A percentile compares a stretch with the other conserved stretches of the same genome.
Conservation (phyloP, 92 coral and sea anemone genomes). For the Diadumene lineata region DNA sequence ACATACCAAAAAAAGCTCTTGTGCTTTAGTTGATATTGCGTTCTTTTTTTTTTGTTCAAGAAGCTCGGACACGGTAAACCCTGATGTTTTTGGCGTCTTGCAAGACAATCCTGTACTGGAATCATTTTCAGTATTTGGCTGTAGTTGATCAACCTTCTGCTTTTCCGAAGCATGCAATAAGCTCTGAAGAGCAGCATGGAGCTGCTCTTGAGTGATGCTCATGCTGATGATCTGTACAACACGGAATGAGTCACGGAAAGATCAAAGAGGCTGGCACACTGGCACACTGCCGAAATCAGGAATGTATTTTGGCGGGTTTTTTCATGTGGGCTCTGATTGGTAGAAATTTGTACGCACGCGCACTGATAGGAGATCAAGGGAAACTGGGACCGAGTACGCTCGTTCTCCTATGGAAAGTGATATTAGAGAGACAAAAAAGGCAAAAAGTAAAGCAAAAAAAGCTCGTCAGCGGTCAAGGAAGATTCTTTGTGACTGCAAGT, state of each 20-base stretch:
- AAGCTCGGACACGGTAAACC: neutral
- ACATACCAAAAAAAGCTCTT: slow-evolving; percentile 5
- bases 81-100: neutral
- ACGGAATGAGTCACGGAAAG: neutral
- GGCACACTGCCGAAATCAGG: neutral
- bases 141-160: no score
- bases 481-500: slow-evolving; percentile 10
- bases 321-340: slow-evolving; percentile 7
- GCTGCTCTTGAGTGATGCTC: neutral
- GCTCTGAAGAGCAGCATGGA: neutral
- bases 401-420: neutral
- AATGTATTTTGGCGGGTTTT: slow-evolving; percentile 25
- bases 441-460: slow-evolving; percentile 2
- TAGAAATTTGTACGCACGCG: slow-evolving; percentile 9
- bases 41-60: neutral
- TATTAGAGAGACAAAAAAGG: neutral
- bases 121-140: neutral
- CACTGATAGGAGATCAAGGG: neutral
- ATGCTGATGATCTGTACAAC: neutral
- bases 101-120: neutral
- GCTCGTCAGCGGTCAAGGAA: slow-evolving; percentile 14
- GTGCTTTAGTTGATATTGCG: neutral
- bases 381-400: neutral
- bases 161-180: neutral
- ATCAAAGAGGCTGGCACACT: neutral